Conservation (phyloP, 2,888 invertebrate species). For the Pemphredon lugubris region DNA sequence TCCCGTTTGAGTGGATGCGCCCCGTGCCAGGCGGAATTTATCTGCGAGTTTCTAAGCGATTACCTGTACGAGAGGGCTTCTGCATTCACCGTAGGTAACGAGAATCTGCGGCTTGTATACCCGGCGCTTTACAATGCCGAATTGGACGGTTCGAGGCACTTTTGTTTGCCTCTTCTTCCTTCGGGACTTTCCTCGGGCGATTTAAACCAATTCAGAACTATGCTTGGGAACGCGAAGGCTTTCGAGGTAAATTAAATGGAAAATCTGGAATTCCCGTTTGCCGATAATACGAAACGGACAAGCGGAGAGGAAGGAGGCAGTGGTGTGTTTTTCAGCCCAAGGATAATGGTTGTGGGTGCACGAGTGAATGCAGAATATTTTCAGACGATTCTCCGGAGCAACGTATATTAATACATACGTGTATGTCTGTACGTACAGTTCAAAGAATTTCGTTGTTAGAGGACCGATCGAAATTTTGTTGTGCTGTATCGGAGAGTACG, state of each 20-base stretch:
- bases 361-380: too few species aligned
- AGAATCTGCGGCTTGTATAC: slow-evolving; percentile 11
- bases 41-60: slow-evolving; percentile 50
- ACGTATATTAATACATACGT: too few species aligned
- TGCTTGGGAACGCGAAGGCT: neutral
- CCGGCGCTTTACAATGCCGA: slow-evolving; percentile 18
- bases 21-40: slow-evolving; percentile 38
- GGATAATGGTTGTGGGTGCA: neutral
- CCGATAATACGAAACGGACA: neutral
- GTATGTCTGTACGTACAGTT: too few species aligned
- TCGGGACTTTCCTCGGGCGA: neutral
- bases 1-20: slow-evolving; percentile 4
- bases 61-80: slow-evolving; percentile 42
- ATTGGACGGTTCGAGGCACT: slow-evolving; percentile 12
- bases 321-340: too few species aligned
- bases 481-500: too few species aligned
- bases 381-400: too few species aligned
- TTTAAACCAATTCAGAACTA: neutral
- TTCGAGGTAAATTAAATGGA: slow-evolving; percentile 31
- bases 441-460: too few species aligned
- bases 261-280: slow-evolving; percentile 17
- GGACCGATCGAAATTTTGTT: too few species aligned
- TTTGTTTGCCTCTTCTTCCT: slow-evolving; percentile 17
- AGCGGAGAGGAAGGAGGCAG: neutral
- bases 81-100: slow-evolving; percentile 11